Evolutionary conservation across 2,113 vertebrate species (phyloP).

Genomic region (Amphilophus citrinellus): DNA sequence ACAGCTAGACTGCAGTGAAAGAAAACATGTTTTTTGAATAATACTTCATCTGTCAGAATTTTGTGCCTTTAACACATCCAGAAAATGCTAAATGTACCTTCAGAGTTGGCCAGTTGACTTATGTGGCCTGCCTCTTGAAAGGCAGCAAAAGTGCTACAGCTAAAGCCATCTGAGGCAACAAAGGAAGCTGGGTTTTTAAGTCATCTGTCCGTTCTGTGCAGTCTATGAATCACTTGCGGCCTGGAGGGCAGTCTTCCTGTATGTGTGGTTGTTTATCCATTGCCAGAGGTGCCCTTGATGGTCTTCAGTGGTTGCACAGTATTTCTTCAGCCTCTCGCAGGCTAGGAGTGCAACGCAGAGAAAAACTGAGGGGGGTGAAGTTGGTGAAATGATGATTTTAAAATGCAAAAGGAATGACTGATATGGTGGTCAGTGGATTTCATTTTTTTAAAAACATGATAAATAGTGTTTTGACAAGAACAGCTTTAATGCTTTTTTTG

Average conservation of each 20-base stretch:
- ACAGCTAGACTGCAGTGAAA: background rate
- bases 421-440: conserved; percentile 14
- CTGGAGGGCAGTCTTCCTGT: conserved; percentile 49
- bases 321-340: conserved; percentile 53
- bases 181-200: conserved; percentile 49
- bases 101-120: conserved; percentile 37
- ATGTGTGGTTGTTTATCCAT: conserved; percentile 64
- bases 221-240: conserved; percentile 54
- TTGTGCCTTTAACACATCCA: conserved; percentile 18
- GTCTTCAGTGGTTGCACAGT: conserved; percentile 34
- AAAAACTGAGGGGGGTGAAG: background rate
- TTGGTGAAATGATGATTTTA: conserved; percentile 15
- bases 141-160: conserved; percentile 40
- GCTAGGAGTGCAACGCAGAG: conserved; percentile 3
- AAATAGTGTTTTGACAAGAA: background rate
- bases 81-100: conserved; percentile 29
- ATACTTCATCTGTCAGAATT: background rate
- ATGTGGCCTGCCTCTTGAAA: conserved; percentile 40
- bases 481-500: background rate
- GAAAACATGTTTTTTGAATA: background rate
- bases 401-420: conserved; percentile 14
- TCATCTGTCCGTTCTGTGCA: conserved; percentile 32
- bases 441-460: background rate
- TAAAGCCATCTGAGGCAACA: conserved; percentile 41
- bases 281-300: conserved; percentile 65